Conservation (phyloP, 1,140 invertebrate genomes). For the Stegodyphus mimosarum region DNA sequence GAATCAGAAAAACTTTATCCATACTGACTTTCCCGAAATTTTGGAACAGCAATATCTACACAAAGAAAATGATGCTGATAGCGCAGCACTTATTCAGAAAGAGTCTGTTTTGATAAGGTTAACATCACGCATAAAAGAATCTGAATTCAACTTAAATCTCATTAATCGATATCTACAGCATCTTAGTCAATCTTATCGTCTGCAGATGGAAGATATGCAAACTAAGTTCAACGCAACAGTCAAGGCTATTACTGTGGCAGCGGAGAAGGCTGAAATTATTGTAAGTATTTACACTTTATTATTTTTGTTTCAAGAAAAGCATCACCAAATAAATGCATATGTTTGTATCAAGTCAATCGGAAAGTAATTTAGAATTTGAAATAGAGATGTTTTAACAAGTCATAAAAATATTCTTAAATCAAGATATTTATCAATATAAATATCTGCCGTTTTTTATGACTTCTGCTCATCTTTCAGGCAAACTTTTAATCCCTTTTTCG, state of each 20-base stretch:
- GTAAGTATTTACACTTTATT: conserved; percentile 4
- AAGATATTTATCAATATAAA: too few relatives aligned
- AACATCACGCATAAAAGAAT: conserved; percentile 14
- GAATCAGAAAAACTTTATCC: too few relatives aligned
- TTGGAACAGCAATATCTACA: too few relatives aligned
- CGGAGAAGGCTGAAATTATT: conserved; percentile 10
- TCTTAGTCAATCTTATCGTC: conserved; percentile 26
- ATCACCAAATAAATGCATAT: too few relatives aligned
- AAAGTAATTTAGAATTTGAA: too few relatives aligned
- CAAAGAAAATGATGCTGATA: background rate
- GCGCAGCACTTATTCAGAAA: conserved; percentile 43
- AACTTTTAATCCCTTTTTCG: too few relatives aligned
- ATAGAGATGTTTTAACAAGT: too few relatives aligned
- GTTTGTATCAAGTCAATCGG: too few relatives aligned
- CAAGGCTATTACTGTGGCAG: conserved; percentile 26
- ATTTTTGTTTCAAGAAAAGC: background rate
- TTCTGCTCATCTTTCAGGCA: too few relatives aligned
- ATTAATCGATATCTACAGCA: conserved; percentile 51
- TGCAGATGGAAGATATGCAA: conserved; percentile 34
- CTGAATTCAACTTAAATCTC: conserved; percentile 19
- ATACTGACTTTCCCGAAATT: too few relatives aligned
- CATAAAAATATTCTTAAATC: too few relatives aligned
- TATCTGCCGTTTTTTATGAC: too few relatives aligned
- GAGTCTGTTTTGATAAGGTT: conserved; percentile 30
- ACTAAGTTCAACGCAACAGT: conserved; percentile 25